Conservation (phyloP, 2,797 vertebrate species). For the Anabas testudineus region DNA sequence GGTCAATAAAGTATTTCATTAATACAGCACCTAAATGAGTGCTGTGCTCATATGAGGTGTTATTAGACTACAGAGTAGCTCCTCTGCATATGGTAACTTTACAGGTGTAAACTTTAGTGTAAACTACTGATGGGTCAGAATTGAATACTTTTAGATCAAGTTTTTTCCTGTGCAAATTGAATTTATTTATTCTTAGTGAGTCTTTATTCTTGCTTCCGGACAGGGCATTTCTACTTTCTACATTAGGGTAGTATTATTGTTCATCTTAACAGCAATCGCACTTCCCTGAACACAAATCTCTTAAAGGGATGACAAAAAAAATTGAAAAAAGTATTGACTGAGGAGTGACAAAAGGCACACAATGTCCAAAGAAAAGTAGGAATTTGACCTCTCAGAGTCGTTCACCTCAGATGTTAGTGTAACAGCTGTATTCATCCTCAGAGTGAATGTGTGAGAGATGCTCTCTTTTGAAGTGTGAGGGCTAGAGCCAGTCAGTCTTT, state of each 20-base stretch:
- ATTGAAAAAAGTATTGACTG: background rate
- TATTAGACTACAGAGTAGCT: background rate
- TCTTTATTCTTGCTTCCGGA: background rate
- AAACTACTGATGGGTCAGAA: background rate
- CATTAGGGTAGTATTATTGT: too few relatives aligned
- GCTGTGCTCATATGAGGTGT: too few relatives aligned
- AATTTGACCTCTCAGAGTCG: conserved; percentile 50
- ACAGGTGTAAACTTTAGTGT: too few relatives aligned
- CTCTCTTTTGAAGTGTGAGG: conserved; percentile 75
- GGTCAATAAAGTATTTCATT: too few relatives aligned
- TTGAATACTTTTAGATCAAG: background rate
- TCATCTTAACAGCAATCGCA: too few relatives aligned
- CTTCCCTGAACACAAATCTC: background rate
- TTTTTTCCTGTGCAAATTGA: too few relatives aligned
- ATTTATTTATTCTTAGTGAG: background rate
- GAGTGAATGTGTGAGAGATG: conserved; percentile 51
- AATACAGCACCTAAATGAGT: conserved; percentile 15
- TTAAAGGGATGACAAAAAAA: background rate
- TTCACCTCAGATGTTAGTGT: conserved; percentile 50
- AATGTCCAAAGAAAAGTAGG: conserved; percentile 37
- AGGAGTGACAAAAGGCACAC: conserved; percentile 21
- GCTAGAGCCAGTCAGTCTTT: conserved; percentile 48
- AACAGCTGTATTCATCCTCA: conserved; percentile 74
- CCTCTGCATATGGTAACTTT: too few relatives aligned
- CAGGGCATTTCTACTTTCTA: background rate